Evolutionary conservation across 2,113 vertebrate genomes (phyloP).

Genomic region (Amphiprion ocellaris): DNA sequence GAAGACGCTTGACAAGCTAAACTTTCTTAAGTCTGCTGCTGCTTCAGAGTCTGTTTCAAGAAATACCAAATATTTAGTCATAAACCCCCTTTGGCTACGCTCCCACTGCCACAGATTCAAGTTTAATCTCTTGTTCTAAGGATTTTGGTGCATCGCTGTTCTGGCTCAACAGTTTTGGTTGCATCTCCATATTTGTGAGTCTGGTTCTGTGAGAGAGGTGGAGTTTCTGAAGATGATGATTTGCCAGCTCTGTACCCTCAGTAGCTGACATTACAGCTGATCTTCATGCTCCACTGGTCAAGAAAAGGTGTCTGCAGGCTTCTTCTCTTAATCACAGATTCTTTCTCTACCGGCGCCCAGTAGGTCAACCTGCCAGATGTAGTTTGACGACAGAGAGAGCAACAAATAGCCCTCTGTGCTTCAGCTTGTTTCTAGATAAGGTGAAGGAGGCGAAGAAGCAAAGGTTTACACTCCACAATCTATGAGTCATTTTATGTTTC

Average conservation of each 20-base stretch:
- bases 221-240: not conserved
- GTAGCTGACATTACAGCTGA: not conserved
- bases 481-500: too few species aligned
- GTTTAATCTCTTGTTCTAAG: constrained; percentile 12
- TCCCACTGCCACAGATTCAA: too few species aligned
- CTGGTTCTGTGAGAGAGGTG: not conserved
- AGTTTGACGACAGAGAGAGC: constrained; percentile 3
- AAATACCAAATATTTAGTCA: constrained; percentile 9
- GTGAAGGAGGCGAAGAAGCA: not conserved
- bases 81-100: not conserved
- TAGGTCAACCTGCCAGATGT: constrained; percentile 5
- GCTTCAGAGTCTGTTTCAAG: not conserved
- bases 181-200: constrained; percentile 27
- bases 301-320: not conserved
- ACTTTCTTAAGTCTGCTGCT: not conserved
- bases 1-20: not conserved
- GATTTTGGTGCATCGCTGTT: constrained; percentile 9
- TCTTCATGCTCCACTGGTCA: not conserved
- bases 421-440: constrained; percentile 21
- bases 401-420: not conserved
- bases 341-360: not conserved
- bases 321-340: not conserved
- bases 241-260: not conserved
- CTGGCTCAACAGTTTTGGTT: constrained; percentile 21
- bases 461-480: too few species aligned